These are phyloP conservation scores for Ptilorrhoa leucosticta DNA, from an alignment of 2,113 vertebrate species.

Conservation along the genomic window DNA sequence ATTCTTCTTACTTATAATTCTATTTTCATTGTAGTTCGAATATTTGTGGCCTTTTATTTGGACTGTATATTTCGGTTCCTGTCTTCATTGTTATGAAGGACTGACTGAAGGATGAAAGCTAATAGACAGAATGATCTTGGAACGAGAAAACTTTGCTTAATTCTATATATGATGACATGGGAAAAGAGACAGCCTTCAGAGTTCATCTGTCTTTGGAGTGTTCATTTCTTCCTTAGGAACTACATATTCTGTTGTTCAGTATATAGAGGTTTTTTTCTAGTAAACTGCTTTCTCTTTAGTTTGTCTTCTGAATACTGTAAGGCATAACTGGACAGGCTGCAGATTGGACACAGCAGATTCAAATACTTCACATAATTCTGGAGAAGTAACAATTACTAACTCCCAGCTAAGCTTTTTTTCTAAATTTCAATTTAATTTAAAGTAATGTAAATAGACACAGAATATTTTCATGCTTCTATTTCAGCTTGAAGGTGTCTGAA, in stretches of 20 bases:
- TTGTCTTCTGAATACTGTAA: neutral
- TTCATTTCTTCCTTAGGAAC: neutral
- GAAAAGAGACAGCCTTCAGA: neutral
- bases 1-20: neutral
- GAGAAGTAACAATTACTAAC: neutral
- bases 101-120: neutral
- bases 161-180: neutral
- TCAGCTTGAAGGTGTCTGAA: neutral
- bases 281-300: neutral
- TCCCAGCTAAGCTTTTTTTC: neutral
- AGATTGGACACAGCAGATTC: neutral
- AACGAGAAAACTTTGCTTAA: neutral
- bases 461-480: neutral
- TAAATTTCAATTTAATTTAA: neutral
- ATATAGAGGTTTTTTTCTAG: neutral
- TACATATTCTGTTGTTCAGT: neutral
- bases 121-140: neutral
- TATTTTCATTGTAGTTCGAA: neutral
- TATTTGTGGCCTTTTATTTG: neutral
- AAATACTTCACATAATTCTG: neutral
- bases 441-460: neutral
- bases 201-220: neutral
- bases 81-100: neutral
- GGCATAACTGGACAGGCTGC: neutral
- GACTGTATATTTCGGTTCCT: neutral